Evolutionary conservation across 2,888 invertebrate genomes (phyloP), one percentile per base, ranked within the genome.

Genomic region (Cataglyphis rosenhaueri): DNA sequence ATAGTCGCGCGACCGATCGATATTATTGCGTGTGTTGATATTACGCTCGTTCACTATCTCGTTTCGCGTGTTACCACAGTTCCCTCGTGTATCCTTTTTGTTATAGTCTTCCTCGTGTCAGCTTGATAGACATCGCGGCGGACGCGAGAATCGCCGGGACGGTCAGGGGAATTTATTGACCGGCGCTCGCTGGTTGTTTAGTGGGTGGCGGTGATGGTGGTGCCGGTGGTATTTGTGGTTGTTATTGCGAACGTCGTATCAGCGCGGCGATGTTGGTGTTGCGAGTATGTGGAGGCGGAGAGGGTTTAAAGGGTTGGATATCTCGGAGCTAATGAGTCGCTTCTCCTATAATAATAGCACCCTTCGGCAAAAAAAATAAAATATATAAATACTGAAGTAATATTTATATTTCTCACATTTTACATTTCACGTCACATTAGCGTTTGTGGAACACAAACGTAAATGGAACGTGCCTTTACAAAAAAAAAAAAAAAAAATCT

Each of bases 101-200:
- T 52, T 1, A 0, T 21, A 48, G n/a, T 21, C 35, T 71, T 41
- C 25, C 52, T 12, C 6, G 18, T 3, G 44, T 8, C 25, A 76
- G 5, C 41, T 66, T 66, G 55, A 55, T 68, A 57, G 38, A 18
- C 66, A 38, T 76, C 76, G 55, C 55, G 55, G 8, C 35, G 38
- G 32, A 18, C n/a, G n/a, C 52, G 52, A n/a, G n/a, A 38, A 48
- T 0, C 59, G 35, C 15, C 64, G 35, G 15, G 15, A 44, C 8
- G 15, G n/a, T 21, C 12, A 57, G 38, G 35, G 21, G 41, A 87
- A 87, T 84, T 87, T 87, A 87, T 87, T 75, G 84, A 87, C 82
- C 87, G 81, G 64, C 21, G 29, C 32, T 78, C 74, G 62, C 44
- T 65, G 82, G 74, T 35, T 62, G 65, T 61, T 48, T 38, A 59